These are phyloP conservation scores for Diarsia dahlii DNA, from an alignment of 2,888 invertebrate genomes.

Conservation along the genomic window DNA sequence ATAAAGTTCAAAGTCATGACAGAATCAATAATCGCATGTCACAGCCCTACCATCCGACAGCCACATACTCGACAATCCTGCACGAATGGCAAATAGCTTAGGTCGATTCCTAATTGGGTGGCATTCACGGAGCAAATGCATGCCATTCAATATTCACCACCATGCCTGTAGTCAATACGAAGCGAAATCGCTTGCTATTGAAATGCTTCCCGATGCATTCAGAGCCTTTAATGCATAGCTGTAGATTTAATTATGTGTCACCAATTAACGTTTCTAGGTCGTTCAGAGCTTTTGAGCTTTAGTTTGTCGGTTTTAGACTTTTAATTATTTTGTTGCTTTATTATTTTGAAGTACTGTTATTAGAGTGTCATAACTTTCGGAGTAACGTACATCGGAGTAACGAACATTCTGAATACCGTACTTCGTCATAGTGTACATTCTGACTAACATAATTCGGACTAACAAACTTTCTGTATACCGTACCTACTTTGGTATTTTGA, in stretches of 20 bases:
- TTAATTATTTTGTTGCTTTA: background rate
- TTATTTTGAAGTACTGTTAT: background rate
- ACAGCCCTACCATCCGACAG: background rate
- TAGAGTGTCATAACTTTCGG: background rate
- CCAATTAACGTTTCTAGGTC: background rate
- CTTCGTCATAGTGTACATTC: no score
- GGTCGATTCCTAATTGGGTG: conserved; percentile 56
- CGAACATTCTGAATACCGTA: no score
- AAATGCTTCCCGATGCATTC: background rate
- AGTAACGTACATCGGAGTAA: no score
- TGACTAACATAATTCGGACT: no score
- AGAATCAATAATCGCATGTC: background rate
- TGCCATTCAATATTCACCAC: conserved; percentile 36
- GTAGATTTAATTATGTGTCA: conserved; percentile 14
- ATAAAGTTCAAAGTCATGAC: background rate
- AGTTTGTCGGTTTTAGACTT: background rate
- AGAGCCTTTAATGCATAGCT: background rate
- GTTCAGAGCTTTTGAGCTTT: background rate
- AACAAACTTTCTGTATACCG: no score
- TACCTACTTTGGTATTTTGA: no score
- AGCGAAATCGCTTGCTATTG: conserved; percentile 18
- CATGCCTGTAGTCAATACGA: conserved; percentile 12
- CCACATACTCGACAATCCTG: conserved; percentile 22
- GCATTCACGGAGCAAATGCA: conserved; percentile 53
- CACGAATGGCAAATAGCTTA: conserved; percentile 49